phyloP scores from a whole-genome alignment of 2,888 invertebrate species.

The Tubulanus polymorphus region DNA sequence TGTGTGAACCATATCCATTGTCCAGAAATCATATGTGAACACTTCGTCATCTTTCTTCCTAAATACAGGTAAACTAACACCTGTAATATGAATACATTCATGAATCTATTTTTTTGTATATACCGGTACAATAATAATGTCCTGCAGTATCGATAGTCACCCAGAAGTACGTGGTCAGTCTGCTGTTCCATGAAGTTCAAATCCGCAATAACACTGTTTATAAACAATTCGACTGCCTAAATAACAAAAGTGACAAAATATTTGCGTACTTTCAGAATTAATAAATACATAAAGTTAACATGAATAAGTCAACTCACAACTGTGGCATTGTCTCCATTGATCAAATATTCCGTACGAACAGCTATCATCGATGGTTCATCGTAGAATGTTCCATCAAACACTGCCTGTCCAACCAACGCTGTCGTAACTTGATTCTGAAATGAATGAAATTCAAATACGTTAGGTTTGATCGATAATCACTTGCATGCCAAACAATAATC shows the following conservation, averaged over 20 bases:
- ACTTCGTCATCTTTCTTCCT: conserved; percentile 21
- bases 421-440: conserved; percentile 44
- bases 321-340: conserved; percentile 33
- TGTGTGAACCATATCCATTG: conserved; percentile 27
- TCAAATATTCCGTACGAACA: conserved; percentile 36
- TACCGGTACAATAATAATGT: neutral
- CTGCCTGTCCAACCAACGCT: conserved; percentile 38
- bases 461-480: neutral
- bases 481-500: neutral
- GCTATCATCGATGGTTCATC: conserved; percentile 31
- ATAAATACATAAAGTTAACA: too few species aligned
- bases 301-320: conserved; percentile 27
- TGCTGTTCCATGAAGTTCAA: conserved; percentile 30
- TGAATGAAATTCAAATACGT: neutral
- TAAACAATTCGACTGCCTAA: conserved; percentile 39
- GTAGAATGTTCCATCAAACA: conserved; percentile 43
- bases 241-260: conserved; percentile 6
- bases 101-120: neutral
- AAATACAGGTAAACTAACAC: conserved; percentile 31
- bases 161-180: conserved; percentile 28
- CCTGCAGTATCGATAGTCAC: conserved; percentile 14
- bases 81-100: conserved; percentile 13
- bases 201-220: conserved; percentile 36
- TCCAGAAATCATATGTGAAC: conserved; percentile 33
- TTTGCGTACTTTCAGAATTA: neutral